These are phyloP conservation scores for Pammene aurita DNA, from an alignment of 2,888 invertebrate genomes.

Conservation along the genomic window DNA sequence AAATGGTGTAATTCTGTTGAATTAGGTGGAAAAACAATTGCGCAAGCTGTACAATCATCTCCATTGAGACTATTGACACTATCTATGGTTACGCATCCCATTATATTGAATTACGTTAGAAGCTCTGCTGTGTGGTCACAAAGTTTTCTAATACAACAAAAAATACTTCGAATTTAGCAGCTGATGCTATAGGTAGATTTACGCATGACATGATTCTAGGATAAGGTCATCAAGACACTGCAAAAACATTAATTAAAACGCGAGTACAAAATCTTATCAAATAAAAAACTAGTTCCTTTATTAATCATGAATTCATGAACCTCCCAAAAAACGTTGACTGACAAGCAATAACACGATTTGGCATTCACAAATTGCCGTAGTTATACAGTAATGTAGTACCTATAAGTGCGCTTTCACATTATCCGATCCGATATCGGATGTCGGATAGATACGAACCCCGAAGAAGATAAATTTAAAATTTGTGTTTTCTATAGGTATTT, in stretches of 20 bases:
- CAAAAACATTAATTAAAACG: slow-evolving; percentile 32
- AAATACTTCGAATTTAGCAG: slow-evolving; percentile 2
- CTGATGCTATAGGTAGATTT: slow-evolving; percentile 7
- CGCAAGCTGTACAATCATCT: slow-evolving; percentile 31
- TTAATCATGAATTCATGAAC: slow-evolving; percentile 1
- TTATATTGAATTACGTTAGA: slow-evolving; percentile 37
- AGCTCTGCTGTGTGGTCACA: slow-evolving; percentile 15
- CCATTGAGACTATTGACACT: slow-evolving; percentile 29
- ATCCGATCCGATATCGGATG: no score
- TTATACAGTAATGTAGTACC: slow-evolving; percentile 2
- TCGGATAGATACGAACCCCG: no score
- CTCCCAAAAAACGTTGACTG: not conserved
- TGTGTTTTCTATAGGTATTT: no score
- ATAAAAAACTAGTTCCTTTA: slow-evolving; percentile 30
- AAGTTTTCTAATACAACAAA: slow-evolving; percentile 21
- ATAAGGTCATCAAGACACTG: slow-evolving; percentile 37
- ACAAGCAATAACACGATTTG: slow-evolving; percentile 8
- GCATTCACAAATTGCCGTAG: not conserved
- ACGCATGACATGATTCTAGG: slow-evolving; percentile 28
- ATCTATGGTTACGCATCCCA: slow-evolving; percentile 19
- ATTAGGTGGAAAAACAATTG: slow-evolving; percentile 23
- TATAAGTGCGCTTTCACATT: no score
- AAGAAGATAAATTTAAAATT: no score
- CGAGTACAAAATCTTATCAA: no score
- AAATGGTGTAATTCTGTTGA: slow-evolving; percentile 17